A percentile compares a stretch with the other conserved stretches of the same genome.
These are phyloP conservation scores for Tortrix viridana DNA, from an alignment of 2,888 invertebrate genomes.

Conservation along the genomic window DNA sequence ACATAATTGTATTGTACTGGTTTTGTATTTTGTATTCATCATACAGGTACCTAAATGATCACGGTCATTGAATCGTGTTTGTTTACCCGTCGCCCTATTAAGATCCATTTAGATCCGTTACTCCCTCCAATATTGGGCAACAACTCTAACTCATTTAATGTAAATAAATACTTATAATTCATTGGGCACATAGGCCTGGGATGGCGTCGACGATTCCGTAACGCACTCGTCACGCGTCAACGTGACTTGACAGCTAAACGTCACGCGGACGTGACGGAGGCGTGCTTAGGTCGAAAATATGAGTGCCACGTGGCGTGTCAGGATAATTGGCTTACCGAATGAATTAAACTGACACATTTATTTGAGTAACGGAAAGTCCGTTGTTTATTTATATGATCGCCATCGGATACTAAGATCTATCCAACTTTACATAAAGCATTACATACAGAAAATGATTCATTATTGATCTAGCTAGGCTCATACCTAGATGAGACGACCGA, in stretches of 20 bases:
- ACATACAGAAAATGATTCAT: too few species aligned
- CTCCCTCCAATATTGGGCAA: constrained; percentile 14
- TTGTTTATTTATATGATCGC: too few species aligned
- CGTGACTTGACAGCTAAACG: constrained; percentile 40
- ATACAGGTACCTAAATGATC: constrained; percentile 18
- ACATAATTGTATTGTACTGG: neutral
- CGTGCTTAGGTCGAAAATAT: constrained; percentile 37
- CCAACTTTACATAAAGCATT: too few species aligned
- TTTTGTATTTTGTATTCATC: constrained; percentile 1
- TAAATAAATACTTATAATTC: constrained; percentile 28
- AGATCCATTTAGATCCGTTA: constrained; percentile 15
- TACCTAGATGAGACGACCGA: too few species aligned
- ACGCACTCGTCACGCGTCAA: constrained; percentile 39
- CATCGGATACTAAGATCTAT: too few species aligned
- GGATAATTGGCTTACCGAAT: constrained; percentile 31
- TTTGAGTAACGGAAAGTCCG: too few species aligned
- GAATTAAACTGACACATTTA: neutral
- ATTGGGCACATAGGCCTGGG: constrained; percentile 21
- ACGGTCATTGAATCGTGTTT: constrained; percentile 3
- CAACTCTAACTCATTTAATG: constrained; percentile 20
- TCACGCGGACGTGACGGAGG: constrained; percentile 37
- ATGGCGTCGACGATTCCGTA: constrained; percentile 38
- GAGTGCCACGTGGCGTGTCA: constrained; percentile 33
- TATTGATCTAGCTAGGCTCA: too few species aligned
- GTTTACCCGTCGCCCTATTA: constrained; percentile 10